These are phyloP conservation scores for Resseliella maxima DNA, from an alignment of 2,888 invertebrate species.

Conservation along the genomic window DNA sequence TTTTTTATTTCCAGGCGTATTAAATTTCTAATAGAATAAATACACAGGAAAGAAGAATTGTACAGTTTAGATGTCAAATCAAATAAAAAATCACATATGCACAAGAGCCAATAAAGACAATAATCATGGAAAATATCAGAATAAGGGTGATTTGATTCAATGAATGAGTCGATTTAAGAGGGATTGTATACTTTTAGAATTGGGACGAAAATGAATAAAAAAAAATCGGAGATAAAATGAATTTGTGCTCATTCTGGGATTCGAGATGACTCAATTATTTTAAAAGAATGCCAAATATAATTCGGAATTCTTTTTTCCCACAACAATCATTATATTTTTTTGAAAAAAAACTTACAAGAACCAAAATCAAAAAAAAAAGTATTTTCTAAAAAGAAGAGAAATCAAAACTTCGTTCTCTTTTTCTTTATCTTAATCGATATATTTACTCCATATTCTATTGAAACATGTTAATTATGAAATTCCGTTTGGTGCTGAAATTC, in stretches of 20 bases:
- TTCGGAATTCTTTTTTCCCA: too few species aligned
- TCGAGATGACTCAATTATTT: too few species aligned
- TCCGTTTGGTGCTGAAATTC: not conserved
- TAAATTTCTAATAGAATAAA: slow-evolving; percentile 14
- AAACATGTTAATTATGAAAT: slow-evolving; percentile 41
- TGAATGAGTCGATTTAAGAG: not conserved
- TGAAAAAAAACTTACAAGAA: too few species aligned
- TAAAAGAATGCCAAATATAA: too few species aligned
- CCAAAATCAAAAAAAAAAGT: too few species aligned
- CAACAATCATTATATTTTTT: too few species aligned
- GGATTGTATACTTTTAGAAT: not conserved
- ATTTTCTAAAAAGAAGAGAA: not conserved
- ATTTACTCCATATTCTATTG: not conserved
- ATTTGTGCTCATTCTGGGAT: too few species aligned
- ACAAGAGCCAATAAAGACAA: slow-evolving; percentile 18
- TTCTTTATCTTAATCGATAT: too few species aligned
- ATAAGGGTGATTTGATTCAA: slow-evolving; percentile 29
- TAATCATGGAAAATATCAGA: not conserved
- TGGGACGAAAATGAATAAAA: not conserved
- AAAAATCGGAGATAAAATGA: not conserved
- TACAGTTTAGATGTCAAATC: not conserved
- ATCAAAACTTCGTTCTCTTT: not conserved
- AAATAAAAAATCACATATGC: slow-evolving; percentile 15
- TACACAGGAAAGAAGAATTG: not conserved
- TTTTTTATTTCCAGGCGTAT: slow-evolving; percentile 25